Evolutionary conservation across 2,888 invertebrate species (phyloP).

Genomic region (Rhingia campestris): DNA sequence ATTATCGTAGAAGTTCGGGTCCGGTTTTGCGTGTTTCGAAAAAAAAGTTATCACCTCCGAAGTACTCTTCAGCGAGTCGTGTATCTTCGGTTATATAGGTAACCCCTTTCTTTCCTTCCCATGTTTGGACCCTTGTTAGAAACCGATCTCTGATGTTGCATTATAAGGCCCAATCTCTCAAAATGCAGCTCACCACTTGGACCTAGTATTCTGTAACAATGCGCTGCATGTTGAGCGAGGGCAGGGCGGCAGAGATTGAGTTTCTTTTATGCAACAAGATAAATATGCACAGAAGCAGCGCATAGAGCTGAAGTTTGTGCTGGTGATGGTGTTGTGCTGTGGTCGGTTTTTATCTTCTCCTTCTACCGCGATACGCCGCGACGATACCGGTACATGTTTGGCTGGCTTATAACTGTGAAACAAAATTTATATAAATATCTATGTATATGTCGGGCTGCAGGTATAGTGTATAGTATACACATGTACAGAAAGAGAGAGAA

Average conservation of each 20-base stretch:
- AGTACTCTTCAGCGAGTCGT: constrained; percentile 30
- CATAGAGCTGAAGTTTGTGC: constrained; percentile 42
- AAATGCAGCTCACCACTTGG: constrained; percentile 31
- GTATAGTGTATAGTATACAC: constrained; percentile 8
- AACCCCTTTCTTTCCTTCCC: not conserved
- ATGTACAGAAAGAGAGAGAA: constrained; percentile 30
- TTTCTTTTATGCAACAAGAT: constrained; percentile 70
- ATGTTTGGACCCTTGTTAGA: constrained; percentile 6
- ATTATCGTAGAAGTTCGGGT: constrained; percentile 31
- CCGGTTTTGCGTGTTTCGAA: constrained; percentile 21
- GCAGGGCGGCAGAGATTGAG: constrained; percentile 37
- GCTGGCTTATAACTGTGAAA: constrained; percentile 59
- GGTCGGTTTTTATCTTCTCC: constrained; percentile 47
- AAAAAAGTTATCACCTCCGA: not conserved
- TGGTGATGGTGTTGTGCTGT: constrained; percentile 44
- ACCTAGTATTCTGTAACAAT: constrained; percentile 28
- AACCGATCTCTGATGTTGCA: constrained; percentile 26
- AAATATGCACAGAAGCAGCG: constrained; percentile 41
- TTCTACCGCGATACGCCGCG: constrained; percentile 23
- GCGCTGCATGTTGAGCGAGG: constrained; percentile 36
- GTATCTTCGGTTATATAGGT: constrained; percentile 51
- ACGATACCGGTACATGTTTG: constrained; percentile 59
- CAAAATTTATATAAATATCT: constrained; percentile 7
- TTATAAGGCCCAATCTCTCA: constrained; percentile 9
- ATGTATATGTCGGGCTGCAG: constrained; percentile 35